Evolutionary conservation across 2,113 vertebrate genomes (phyloP), one percentile per base, ranked within the genome.

Genomic region (Setophaga coronata): DNA sequence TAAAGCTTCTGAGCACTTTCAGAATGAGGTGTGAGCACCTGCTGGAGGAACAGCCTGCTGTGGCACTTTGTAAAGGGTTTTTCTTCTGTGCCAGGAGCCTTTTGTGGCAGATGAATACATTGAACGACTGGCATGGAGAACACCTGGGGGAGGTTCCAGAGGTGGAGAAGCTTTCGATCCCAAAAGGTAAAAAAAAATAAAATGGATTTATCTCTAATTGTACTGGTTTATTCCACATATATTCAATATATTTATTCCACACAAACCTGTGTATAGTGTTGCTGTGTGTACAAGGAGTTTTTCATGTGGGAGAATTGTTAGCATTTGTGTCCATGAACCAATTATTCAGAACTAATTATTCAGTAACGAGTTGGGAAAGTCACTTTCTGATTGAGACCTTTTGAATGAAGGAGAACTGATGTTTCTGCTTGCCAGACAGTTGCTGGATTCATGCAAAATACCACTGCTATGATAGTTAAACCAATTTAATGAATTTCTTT

Each of bases 71-170:
- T 96, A 82, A 98, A 71, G 67, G 82, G 38, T 61, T 89, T 94
- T 95, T 97, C 24, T 98, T 98, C 92, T 97, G 60, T 97, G 93
- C 38, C 94, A 99, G 99, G 99, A 99, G 95, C 99, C 99, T 67
- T 99, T 99, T 98, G 99, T 99, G 98, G 99, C 99, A 61, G 99
- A 99, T 98, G 99, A 99, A 95, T 99, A 99, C 97, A 99, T 99
- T 89, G 99, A 99, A 91, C 98, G 99, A 78, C 98, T 99, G 96
- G 99, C 99, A 31, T 99, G 99, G 99, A 99, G 99, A 98, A 99
- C 99, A 83, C 99, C 99, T 25, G 99, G 99, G 95, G 99, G 99
- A 97, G 99, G 99, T 77, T 99, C 99, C 90, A 99, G 99, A 98
- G 99, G 99, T 97, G 99, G 99, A 94, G 99, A 99, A 97, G 98